Conservation (phyloP, 2,888 invertebrate species). For the Oscheius sp. region DNA sequence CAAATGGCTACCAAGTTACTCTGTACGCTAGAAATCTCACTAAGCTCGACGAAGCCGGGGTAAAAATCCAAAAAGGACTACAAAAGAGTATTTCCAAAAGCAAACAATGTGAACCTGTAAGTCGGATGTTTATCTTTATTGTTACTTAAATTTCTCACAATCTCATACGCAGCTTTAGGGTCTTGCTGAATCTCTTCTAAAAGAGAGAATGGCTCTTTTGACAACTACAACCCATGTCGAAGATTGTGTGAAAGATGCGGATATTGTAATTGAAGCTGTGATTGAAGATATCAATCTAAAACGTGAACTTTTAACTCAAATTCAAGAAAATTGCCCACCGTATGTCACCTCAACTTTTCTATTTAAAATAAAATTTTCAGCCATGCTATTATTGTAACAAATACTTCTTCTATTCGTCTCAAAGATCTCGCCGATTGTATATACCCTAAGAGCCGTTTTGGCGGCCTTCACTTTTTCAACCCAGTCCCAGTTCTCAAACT, state of each 20-base stretch:
- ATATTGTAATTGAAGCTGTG: slow-evolving; percentile 85
- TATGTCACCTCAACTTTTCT: slow-evolving; percentile 41
- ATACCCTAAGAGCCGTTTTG: slow-evolving; percentile 76
- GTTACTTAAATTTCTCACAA: no score
- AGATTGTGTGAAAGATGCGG: slow-evolving; percentile 77
- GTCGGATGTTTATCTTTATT: no score
- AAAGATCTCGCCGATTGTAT: slow-evolving; percentile 76
- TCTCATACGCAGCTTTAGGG: no score
- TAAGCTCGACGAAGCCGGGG: slow-evolving; percentile 79
- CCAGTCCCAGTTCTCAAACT: slow-evolving; percentile 89
- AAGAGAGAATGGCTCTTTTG: slow-evolving; percentile 6
- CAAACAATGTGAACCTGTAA: slow-evolving; percentile 26
- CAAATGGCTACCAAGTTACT: slow-evolving; percentile 83
- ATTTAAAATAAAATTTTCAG: slow-evolving; percentile 71
- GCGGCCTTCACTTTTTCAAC: slow-evolving; percentile 89
- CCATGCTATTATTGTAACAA: slow-evolving; percentile 85
- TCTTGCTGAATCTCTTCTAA: not conserved
- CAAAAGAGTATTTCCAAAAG: slow-evolving; percentile 36
- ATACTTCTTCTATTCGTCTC: slow-evolving; percentile 87
- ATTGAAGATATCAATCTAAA: slow-evolving; percentile 83
- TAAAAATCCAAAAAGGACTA: slow-evolving; percentile 40
- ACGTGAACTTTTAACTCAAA: slow-evolving; percentile 79
- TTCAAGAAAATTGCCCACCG: slow-evolving; percentile 77
- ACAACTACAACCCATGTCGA: slow-evolving; percentile 60
- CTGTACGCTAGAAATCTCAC: slow-evolving; percentile 82